These are phyloP conservation scores for Hydrolagus colliei DNA, from an alignment of 2,797 vertebrate species.

Conservation along the genomic window DNA sequence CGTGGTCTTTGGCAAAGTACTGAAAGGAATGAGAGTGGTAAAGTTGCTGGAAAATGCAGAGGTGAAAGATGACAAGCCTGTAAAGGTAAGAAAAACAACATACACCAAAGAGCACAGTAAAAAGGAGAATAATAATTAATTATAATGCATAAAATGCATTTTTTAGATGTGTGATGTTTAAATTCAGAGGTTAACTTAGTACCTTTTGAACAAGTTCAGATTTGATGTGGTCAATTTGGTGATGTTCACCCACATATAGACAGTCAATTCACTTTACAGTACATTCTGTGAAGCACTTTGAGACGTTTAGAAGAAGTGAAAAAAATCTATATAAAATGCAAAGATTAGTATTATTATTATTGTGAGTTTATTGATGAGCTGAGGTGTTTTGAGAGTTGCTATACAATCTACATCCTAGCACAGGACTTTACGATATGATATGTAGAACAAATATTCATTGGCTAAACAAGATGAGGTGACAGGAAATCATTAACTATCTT, in stretches of 20 bases:
- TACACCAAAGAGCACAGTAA: constrained; percentile 24
- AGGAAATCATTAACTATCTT: neutral
- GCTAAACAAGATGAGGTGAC: neutral
- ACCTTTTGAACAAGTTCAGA: neutral
- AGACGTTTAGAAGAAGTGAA: too few relatives aligned
- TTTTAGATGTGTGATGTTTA: neutral
- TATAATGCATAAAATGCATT: neutral
- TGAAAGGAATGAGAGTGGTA: constrained; percentile 81
- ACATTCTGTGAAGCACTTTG: too few relatives aligned
- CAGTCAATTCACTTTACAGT: too few relatives aligned
- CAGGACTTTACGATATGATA: neutral
- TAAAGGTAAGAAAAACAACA: constrained; percentile 64
- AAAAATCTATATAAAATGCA: too few relatives aligned
- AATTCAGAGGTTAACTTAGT: neutral
- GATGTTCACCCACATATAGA: too few relatives aligned
- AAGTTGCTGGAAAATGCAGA: constrained; percentile 78
- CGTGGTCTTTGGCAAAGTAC: constrained; percentile 85
- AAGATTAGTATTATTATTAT: neutral
- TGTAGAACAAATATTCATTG: too few relatives aligned
- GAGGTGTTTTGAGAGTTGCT: neutral
- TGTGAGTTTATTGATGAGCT: neutral
- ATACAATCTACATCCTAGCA: neutral
- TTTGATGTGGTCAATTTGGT: neutral
- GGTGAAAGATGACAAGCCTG: constrained; percentile 73
- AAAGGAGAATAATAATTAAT: constrained; percentile 32